Evolutionary conservation across 2,888 invertebrate species (phyloP).

Genomic region (Drosophila sordidula): DNA sequence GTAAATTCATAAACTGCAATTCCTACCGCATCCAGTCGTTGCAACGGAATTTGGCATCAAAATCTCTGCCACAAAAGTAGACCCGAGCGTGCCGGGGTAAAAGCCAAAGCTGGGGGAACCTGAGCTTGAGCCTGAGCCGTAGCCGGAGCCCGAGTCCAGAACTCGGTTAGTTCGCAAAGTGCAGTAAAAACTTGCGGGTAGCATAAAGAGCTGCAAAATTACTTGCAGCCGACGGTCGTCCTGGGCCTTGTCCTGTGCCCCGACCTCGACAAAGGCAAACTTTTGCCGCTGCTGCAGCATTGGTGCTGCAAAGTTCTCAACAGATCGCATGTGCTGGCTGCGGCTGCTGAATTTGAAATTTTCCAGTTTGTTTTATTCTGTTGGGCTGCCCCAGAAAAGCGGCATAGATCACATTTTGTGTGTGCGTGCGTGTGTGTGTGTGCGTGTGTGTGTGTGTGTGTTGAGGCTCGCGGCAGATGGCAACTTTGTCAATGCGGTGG

Average conservation of each 20-base stretch:
- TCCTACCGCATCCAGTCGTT: conserved; percentile 37
- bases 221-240: conserved; percentile 55
- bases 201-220: conserved; percentile 76
- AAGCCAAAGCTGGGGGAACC: conserved; percentile 5
- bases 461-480: conserved; percentile 60
- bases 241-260: conserved; percentile 45
- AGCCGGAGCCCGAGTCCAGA: conserved; percentile 39
- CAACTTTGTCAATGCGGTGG: conserved; percentile 71
- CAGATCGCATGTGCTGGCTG: conserved; percentile 75
- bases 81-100: conserved; percentile 26
- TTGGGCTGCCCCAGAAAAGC: conserved; percentile 53
- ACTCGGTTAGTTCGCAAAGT: conserved; percentile 69
- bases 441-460: conserved; percentile 11
- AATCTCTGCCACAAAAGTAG: conserved; percentile 59
- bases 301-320: conserved; percentile 56
- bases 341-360: conserved; percentile 77
- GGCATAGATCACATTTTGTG: conserved; percentile 76
- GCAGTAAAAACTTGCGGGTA: conserved; percentile 81
- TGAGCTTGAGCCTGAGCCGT: conserved; percentile 8
- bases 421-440: conserved; percentile 12
- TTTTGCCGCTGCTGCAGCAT: conserved; percentile 48
- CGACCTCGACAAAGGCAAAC: conserved; percentile 66
- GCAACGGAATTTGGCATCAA: conserved; percentile 31
- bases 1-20: conserved; percentile 71
- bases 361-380: conserved; percentile 67